Conservation (phyloP, 1,140 invertebrate species). For the Penaeus japonicus region DNA sequence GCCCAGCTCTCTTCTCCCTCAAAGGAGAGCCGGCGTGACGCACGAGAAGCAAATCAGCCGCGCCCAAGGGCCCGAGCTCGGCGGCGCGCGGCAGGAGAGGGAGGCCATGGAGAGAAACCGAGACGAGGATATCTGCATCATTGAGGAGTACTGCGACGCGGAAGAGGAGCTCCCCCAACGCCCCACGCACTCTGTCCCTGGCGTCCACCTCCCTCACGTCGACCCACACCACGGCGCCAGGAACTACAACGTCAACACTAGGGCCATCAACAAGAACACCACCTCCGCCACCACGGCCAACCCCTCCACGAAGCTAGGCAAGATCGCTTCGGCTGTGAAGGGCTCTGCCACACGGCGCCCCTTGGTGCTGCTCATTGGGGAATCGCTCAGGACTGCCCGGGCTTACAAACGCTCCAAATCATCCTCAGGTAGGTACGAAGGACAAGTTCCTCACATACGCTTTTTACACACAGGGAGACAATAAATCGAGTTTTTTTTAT, state of each 20-base stretch:
- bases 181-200: neutral
- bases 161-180: neutral
- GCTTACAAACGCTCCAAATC: too few relatives aligned
- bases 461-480: too few relatives aligned
- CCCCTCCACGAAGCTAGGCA: too few relatives aligned
- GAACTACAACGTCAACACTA: neutral
- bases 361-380: conserved; percentile 2
- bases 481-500: too few relatives aligned
- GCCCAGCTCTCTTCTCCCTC: neutral
- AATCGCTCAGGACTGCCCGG: too few relatives aligned
- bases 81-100: neutral
- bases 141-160: neutral
- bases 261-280: neutral
- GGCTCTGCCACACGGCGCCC: conserved; percentile 4
- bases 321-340: neutral
- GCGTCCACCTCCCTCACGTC: neutral
- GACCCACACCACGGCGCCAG: neutral
- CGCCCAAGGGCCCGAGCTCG: neutral
- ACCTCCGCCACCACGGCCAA: too few relatives aligned
- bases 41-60: neutral
- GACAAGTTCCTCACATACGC: too few relatives aligned
- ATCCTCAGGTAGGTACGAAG: too few relatives aligned
- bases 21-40: neutral
- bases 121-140: conserved; percentile 3
- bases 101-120: neutral